Base-by-base conservation (phyloP, 2,888 invertebrate genomes). In the Cheilosia pagana region DNA sequence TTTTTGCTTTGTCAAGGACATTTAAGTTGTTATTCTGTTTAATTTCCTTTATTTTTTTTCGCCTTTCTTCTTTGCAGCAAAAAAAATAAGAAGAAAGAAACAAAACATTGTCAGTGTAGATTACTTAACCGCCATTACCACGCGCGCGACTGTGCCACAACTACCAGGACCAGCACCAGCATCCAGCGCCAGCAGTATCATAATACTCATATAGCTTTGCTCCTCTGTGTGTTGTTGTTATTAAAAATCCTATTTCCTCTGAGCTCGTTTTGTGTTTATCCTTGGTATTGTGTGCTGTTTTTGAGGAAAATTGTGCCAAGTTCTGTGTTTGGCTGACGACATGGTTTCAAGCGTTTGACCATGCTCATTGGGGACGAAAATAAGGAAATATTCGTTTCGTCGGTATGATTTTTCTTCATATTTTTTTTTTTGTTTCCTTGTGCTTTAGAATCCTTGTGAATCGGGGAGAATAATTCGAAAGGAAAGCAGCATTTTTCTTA, bases 51-150 rank as follows among this genome's bases (percentile, higher is more conserved):
- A 28, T 39, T 67, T 72, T 25, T 25, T 43, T 57, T 14, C 25
- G 57, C 16, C 10, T 25, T 39, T 48, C 21, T 77, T 31, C 35
- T 8, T 28, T 52, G 41, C 19, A 41, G 25, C 19, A 25, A 23
- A 50, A 23, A 23, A 23, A 12, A 3, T 0, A 19, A 16, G 10
- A 48, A 48, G 10, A 23, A n/a, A 50, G 14, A 23, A 50, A 50
- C 43, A 62, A 65, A 50, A 65, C 70, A 76, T 81, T 81, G 76
- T 76, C 48, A 59, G 81, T 59, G 71, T 59, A 39, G 70, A 75
- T 81, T 81, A 81, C 65, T 76, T 67, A 76, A 81, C 81, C 76
- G 63, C 50, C 71, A 76, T 81, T 70, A 59, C 57, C 70, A 75
- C 62, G 55, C 16, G 57, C 28, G 35, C 39, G 70, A 39, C 39